These are phyloP conservation scores for Cyprichromis sp. DNA, from an alignment of 2,113 vertebrate species.

Conservation along the genomic window DNA sequence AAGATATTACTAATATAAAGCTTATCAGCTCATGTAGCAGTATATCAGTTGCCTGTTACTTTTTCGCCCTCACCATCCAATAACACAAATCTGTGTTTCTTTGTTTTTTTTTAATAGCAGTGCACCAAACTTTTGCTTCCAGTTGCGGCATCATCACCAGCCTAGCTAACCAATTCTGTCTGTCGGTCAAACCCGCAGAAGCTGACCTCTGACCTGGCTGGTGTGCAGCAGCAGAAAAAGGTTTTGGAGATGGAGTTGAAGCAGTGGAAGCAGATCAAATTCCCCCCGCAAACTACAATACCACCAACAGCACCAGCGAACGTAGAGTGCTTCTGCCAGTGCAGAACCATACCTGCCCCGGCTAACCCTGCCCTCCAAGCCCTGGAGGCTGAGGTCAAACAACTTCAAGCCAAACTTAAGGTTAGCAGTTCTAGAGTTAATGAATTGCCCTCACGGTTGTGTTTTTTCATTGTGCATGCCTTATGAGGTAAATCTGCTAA, in stretches of 20 bases:
- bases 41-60: background rate
- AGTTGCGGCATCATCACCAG: background rate
- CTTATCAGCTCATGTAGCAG: background rate
- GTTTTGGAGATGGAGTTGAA: slow-evolving; percentile 75
- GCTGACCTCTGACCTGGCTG: slow-evolving; percentile 78
- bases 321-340: slow-evolving; percentile 32
- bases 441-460: background rate
- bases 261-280: slow-evolving; percentile 76
- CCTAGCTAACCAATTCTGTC: slow-evolving; percentile 2
- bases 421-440: slow-evolving; percentile 63
- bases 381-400: slow-evolving; percentile 81
- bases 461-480: background rate
- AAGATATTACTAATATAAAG: background rate
- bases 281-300: slow-evolving; percentile 49
- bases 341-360: slow-evolving; percentile 23
- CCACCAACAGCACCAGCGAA: slow-evolving; percentile 6
- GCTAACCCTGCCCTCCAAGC: slow-evolving; percentile 65
- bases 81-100: background rate
- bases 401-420: slow-evolving; percentile 87
- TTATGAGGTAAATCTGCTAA: slow-evolving; percentile 25
- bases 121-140: slow-evolving; percentile 9
- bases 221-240: slow-evolving; percentile 81
- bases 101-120: background rate
- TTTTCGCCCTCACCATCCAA: background rate
- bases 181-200: slow-evolving; percentile 65